A percentile compares a stretch with the other conserved stretches of the same genome.
Evolutionary conservation across 1,140 invertebrate species (phyloP).

Genomic region (Drosophila miranda): DNA sequence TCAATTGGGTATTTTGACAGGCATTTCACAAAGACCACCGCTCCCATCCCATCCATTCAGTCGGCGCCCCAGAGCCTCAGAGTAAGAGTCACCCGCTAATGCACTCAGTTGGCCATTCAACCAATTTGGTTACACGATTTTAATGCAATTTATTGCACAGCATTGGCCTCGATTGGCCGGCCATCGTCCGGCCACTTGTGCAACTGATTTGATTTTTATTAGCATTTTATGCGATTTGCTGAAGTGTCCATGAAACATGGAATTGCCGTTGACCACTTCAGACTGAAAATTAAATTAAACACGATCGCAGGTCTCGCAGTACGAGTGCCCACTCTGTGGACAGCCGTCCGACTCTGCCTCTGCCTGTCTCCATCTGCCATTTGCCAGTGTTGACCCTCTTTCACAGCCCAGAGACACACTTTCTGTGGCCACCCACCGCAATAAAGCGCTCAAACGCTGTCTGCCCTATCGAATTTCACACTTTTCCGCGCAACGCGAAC

Average conservation of each 20-base stretch:
- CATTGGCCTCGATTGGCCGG: constrained; percentile 20
- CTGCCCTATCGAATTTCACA: constrained; percentile 67
- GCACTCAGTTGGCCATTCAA: constrained; percentile 74
- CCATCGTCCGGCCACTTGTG: constrained; percentile 48
- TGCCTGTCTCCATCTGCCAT: constrained; percentile 8
- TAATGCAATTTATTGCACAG: constrained; percentile 68
- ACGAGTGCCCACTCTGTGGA: constrained; percentile 1
- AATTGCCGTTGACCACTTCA: background rate
- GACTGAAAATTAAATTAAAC: constrained; percentile 48
- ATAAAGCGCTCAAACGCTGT: constrained; percentile 45
- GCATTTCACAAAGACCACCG: constrained; percentile 27
- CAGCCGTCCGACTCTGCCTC: no score
- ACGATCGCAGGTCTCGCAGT: constrained; percentile 24
- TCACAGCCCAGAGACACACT: constrained; percentile 5
- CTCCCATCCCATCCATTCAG: constrained; percentile 20
- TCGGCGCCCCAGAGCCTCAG: background rate
- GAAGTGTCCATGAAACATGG: constrained; percentile 22
- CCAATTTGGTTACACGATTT: constrained; percentile 73
- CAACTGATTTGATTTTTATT: constrained; percentile 76
- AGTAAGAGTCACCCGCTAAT: constrained; percentile 38
- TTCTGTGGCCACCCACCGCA: background rate
- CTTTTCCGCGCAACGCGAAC: constrained; percentile 24
- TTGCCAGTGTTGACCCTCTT: constrained; percentile 34
- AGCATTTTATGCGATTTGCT: constrained; percentile 64
- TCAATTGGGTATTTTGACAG: constrained; percentile 72